These are phyloP conservation scores for Cantharis flavilabris DNA, from an alignment of 2,888 invertebrate species.

Conservation along the genomic window DNA sequence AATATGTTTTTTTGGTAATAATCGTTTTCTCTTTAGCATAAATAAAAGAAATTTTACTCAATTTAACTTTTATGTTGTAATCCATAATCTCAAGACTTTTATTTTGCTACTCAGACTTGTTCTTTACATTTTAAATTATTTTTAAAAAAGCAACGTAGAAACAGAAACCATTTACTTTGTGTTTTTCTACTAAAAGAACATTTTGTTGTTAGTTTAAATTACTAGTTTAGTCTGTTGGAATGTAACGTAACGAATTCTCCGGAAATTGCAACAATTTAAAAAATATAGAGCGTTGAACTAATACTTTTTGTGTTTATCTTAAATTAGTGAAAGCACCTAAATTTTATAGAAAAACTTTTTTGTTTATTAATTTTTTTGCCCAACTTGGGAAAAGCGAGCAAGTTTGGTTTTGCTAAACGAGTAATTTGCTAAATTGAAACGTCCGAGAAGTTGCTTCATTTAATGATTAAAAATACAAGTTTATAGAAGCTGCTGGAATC, in stretches of 20 bases:
- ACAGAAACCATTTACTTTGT: not conserved
- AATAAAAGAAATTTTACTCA: not conserved
- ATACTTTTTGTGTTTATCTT: not conserved
- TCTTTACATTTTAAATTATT: not conserved
- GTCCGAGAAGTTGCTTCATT: not conserved
- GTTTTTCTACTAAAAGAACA: not conserved
- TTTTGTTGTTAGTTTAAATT: conserved; percentile 7
- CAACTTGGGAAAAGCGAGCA: not conserved
- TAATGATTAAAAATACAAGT: not conserved
- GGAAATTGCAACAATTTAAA: conserved; percentile 11
- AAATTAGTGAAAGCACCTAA: not conserved
- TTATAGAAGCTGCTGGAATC: not conserved
- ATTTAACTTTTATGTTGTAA: not conserved
- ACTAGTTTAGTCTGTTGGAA: conserved; percentile 6
- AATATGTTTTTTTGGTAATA: not conserved
- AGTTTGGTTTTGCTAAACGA: not conserved
- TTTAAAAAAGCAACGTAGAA: not conserved
- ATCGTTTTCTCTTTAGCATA: not conserved
- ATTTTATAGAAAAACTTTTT: not conserved
- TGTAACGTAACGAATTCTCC: conserved; percentile 13
- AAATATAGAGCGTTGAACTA: conserved; percentile 9
- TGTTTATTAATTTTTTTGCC: not conserved
- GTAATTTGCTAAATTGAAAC: not conserved
- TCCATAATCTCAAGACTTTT: not conserved
- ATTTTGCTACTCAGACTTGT: not conserved